Base-by-base conservation (phyloP, 2,797 vertebrate species). In the Falco berigora region DNA sequence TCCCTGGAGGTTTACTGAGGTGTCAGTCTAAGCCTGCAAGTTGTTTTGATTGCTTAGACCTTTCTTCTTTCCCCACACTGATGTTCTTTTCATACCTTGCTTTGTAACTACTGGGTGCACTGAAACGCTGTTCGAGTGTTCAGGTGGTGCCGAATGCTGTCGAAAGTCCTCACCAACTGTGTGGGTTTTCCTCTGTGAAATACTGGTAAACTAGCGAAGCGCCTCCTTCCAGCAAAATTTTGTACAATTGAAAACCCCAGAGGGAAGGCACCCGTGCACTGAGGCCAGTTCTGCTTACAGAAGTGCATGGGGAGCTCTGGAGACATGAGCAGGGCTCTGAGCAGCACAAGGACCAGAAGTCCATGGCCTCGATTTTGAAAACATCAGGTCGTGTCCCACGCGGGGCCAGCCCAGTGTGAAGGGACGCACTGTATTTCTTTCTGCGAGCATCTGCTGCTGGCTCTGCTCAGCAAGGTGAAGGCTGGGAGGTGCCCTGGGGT, bases 401-500 rank as follows among this genome's bases (percentile, higher is more conserved):
- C 0, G 8, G 3, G 22, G 40, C 56, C 42, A 40, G 49, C n/a
- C 40, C 56, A 1, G 42, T 2, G 28, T 40, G 40, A 24, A 55
- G 55, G n/a, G 34, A 2, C 1, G 3, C 28, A 14, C 23, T 1
- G 2, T 14, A 2, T 40, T 42, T 32, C 32, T 27, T 25, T 20
- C 58, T 24, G 5, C 6, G 10, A 50, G 36, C 13, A 0, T 9
- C 44, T 36, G 40, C 72, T 24, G 28, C 40, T 30, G 40, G 28
- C 40, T 38, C 55, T 3, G 5, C 18, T 27, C 18, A 5, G 52
- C 12, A 3, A 28, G 53, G 56, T 5, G 49, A 20, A 12, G 34
- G 49, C 2, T 16, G 12, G 3, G 27, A 23, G 50, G 36, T 5
- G 72, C 25, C 49, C 27, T 28, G 44, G 44, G 44, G 8, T 5